Base-by-base conservation (phyloP, 2,888 invertebrate species). In the Spicauda simplicius region DNA sequence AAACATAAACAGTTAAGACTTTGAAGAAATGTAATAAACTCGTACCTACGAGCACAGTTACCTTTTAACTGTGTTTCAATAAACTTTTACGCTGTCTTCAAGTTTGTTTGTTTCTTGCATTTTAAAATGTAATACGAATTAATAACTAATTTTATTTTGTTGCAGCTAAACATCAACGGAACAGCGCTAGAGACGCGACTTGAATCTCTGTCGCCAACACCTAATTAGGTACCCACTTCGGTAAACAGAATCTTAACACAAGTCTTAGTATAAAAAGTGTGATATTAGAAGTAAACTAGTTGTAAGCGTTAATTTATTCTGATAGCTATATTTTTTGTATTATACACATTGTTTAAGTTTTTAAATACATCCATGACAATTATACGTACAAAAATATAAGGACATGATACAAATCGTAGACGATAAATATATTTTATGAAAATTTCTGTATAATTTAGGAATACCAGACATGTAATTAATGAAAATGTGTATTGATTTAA, bases 161-260 rank as follows among this genome's bases (percentile, higher is more conserved):
- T 91, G 25, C 87, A 93, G 93, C 93, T 25, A 93, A 93, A 80
- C 93, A 93, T 80, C 93, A 93, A 82, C 86, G 91, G 71, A 93
- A 89, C 81, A 88, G 86, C 54, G 88, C 90, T 8, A 83, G 90
- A 69, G 92, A 92, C 50, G 87, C 91, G 14, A 92, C 91, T 71
- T 92, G 90, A 91, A 76, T 56, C 19, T 58, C 37, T 12, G 59
- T 3, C 20, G 30, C 16, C 18, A 12, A 12, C 0, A 37, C 53
- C 25, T 37, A 25, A 48, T 19, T 52, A 48, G 57, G 57, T 45
- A 53, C 33, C 33, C 10, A 33, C 33, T 65, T 33, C n/a, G 65
- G 11, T 54, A 7, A 45, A 54, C 14, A 53, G 20, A 55, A n/a
- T 59, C 25, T 48, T 61, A 16, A 45, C 2, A 25, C 48, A 37